phyloP scores from a whole-genome alignment of 1,140 invertebrate genomes.

The Paramacrobiotus metropolitanus region DNA sequence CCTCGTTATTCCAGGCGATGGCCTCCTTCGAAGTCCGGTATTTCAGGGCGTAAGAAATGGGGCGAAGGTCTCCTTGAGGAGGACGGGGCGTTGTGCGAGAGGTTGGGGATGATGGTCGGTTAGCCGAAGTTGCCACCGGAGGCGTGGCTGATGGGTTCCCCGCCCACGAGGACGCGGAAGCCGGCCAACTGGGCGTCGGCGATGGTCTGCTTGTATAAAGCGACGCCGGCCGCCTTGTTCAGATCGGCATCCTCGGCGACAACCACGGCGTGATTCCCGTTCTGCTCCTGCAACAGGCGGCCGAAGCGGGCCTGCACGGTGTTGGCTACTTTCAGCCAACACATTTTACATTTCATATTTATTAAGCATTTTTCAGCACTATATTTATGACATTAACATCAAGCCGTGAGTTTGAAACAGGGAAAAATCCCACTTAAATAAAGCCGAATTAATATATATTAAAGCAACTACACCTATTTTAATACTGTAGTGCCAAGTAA shows the following conservation, averaged over 20 bases:
- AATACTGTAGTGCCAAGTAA: too few species aligned
- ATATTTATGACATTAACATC: too few species aligned
- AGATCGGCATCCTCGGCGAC: conserved; percentile 60
- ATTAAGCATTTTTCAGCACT: too few species aligned
- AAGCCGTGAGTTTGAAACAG: too few species aligned
- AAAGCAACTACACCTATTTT: too few species aligned
- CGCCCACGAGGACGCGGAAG: conserved; percentile 35
- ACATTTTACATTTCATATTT: too few species aligned
- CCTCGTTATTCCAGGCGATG: conserved; percentile 76
- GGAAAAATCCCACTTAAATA: too few species aligned
- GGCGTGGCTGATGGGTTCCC: conserved; percentile 54
- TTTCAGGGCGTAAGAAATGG: conserved; percentile 84
- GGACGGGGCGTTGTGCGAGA: conserved; percentile 55
- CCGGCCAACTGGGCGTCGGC: conserved; percentile 53
- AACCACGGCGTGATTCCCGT: conserved; percentile 88
- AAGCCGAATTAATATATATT: too few species aligned
- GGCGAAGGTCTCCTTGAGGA: conserved; percentile 82
- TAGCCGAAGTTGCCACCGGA: conserved; percentile 72
- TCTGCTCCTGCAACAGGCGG: conserved; percentile 67
- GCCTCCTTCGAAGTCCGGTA: conserved; percentile 56
- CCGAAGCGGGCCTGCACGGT: conserved; percentile 84
- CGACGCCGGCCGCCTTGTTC: conserved; percentile 74
- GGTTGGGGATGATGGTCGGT: conserved; percentile 72
- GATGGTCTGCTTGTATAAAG: conserved; percentile 54
- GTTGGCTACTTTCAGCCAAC: conserved; percentile 51